Percentiles rank a stretch among this genome's conserved stretches.
These are phyloP conservation scores for Spilosoma lubricipeda DNA, from an alignment of 2,888 invertebrate species.

Conservation along the genomic window DNA sequence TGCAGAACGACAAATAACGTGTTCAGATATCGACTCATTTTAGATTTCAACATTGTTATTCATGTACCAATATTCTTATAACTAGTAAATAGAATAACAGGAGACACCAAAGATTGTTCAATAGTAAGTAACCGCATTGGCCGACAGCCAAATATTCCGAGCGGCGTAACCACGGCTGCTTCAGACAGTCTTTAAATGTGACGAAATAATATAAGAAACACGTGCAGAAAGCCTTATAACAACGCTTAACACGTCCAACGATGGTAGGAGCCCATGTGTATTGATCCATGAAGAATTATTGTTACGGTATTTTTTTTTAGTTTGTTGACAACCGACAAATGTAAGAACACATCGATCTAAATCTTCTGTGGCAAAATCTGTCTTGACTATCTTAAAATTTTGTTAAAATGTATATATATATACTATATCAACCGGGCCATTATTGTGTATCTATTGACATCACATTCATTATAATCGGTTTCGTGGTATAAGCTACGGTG, in stretches of 20 bases:
- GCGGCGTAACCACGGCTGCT: constrained; percentile 59
- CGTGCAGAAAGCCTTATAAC: constrained; percentile 51
- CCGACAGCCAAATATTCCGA: constrained; percentile 64
- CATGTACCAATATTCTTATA: constrained; percentile 17
- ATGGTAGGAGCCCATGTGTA: constrained; percentile 32
- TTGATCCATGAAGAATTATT: constrained; percentile 35
- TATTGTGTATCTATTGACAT: no score
- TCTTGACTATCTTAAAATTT: no score
- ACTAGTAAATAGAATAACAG: constrained; percentile 15
- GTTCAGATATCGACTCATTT: constrained; percentile 12
- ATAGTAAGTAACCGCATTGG: constrained; percentile 57
- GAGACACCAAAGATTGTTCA: constrained; percentile 25
- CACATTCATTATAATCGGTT: no score
- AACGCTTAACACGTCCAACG: constrained; percentile 39
- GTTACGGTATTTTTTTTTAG: background rate
- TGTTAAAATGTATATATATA: no score
- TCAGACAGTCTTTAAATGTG: constrained; percentile 66
- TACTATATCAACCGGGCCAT: no score
- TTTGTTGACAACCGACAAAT: background rate
- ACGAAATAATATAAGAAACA: constrained; percentile 69
- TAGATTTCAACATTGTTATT: constrained; percentile 14
- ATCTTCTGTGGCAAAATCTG: background rate
- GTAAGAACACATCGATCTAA: background rate
- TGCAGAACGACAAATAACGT: background rate
- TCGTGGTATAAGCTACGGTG: no score